These are phyloP conservation scores for Spilogale gracilis DNA, from an alignment of 2,113 vertebrate genomes.

Conservation along the genomic window DNA sequence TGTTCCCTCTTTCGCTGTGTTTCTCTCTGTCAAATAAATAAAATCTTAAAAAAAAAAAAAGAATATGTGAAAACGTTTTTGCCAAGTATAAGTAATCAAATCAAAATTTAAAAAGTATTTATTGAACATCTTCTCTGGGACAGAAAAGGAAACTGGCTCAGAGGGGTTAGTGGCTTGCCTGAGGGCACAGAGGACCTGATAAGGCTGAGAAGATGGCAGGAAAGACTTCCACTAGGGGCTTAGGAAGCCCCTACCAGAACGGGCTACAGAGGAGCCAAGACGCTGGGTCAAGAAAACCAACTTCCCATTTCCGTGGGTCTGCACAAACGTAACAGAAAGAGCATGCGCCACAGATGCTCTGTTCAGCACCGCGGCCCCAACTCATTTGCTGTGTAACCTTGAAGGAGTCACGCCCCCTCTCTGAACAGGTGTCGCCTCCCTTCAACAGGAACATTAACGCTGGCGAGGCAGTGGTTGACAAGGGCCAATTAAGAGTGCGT, in stretches of 20 bases:
- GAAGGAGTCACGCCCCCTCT: not conserved
- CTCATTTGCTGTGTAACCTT: not conserved
- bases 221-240: not conserved
- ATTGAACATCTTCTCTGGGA: not conserved
- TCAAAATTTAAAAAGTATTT: not conserved
- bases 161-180: not conserved
- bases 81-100: constrained; percentile 15
- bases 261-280: not conserved
- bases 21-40: too few relatives aligned
- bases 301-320: not conserved
- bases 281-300: not conserved
- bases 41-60: too few relatives aligned
- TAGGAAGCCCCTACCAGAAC: not conserved
- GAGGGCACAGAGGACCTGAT: not conserved
- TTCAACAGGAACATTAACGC: not conserved
- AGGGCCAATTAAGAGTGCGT: not conserved
- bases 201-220: not conserved
- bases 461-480: not conserved
- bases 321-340: not conserved
- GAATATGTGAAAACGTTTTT: not conserved
- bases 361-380: not conserved
- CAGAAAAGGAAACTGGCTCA: not conserved
- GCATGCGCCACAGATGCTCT: not conserved
- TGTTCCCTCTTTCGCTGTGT: too few relatives aligned
- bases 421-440: not conserved